Evolutionary conservation across 2,113 vertebrate genomes (phyloP).

Genomic region (Azemiops feae): DNA sequence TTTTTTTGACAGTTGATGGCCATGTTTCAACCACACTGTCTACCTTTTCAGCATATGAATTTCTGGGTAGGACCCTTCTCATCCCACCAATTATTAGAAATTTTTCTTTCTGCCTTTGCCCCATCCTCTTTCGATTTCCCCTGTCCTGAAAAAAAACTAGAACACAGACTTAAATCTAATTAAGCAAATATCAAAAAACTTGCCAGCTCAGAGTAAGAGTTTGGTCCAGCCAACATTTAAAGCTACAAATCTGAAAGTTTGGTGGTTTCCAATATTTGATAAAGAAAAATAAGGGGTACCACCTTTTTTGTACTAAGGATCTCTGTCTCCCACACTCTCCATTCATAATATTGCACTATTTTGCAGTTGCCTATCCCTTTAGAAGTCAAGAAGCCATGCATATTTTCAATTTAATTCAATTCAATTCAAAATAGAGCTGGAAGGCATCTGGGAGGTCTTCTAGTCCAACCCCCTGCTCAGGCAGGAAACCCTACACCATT

Average conservation of each 20-base stretch:
- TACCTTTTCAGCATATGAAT: constrained; percentile 52
- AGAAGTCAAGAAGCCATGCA: background rate
- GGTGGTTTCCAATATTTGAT: background rate
- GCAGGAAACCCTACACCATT: too few species aligned
- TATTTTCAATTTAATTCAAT: background rate
- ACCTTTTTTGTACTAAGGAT: background rate
- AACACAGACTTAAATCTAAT: constrained; percentile 12
- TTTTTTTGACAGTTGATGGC: constrained; percentile 45
- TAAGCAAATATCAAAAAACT: constrained; percentile 4
- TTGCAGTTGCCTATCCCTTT: background rate
- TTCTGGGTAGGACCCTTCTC: constrained; percentile 19
- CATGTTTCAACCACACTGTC: constrained; percentile 50
- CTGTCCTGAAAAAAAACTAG: constrained; percentile 41
- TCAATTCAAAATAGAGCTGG: too few species aligned
- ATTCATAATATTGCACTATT: background rate
- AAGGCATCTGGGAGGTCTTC: too few species aligned
- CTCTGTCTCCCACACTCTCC: background rate
- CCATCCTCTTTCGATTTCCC: constrained; percentile 38
- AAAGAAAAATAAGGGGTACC: background rate
- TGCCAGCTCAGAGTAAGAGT: background rate
- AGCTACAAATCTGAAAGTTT: background rate
- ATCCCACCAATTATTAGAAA: background rate
- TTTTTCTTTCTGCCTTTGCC: background rate
- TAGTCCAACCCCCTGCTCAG: too few species aligned
- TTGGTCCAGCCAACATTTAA: background rate